phyloP scores from a whole-genome alignment of 2,113 vertebrate species.

The Rhineura floridana region DNA sequence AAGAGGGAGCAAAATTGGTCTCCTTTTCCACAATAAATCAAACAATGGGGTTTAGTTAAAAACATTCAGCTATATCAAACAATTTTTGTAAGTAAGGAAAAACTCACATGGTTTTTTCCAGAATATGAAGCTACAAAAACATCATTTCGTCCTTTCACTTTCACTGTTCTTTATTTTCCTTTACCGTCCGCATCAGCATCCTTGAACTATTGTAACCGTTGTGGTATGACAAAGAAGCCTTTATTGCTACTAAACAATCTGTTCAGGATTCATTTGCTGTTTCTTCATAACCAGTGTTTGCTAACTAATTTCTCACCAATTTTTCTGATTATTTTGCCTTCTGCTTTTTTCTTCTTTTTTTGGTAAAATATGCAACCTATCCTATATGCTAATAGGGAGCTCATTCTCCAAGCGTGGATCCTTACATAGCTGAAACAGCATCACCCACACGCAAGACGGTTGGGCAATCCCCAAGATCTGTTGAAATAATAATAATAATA shows the following conservation, averaged over 20 bases:
- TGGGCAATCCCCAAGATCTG: too few relatives aligned
- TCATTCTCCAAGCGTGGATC: background rate
- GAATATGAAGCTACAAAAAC: background rate
- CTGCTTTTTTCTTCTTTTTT: constrained; percentile 9
- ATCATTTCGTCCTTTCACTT: background rate
- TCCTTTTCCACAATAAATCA: background rate
- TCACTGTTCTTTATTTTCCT: background rate
- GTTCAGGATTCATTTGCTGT: background rate
- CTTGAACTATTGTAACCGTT: background rate
- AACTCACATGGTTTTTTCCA: background rate
- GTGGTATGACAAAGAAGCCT: background rate
- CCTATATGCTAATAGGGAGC: background rate
- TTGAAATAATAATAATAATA: too few relatives aligned
- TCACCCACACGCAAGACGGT: too few relatives aligned
- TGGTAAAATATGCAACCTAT: constrained; percentile 2
- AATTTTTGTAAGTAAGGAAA: background rate
- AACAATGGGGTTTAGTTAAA: background rate
- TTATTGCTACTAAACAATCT: background rate
- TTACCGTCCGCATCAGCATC: background rate
- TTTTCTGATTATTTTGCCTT: background rate
- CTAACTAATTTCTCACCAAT: constrained; percentile 16
- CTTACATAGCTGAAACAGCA: background rate
- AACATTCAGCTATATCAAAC: background rate
- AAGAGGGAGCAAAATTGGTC: background rate
- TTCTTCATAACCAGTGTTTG: background rate